A percentile compares a stretch with the other conserved stretches of the same genome.
phyloP scores from a whole-genome alignment of 2,888 invertebrate species.

The Gari tellinella region DNA sequence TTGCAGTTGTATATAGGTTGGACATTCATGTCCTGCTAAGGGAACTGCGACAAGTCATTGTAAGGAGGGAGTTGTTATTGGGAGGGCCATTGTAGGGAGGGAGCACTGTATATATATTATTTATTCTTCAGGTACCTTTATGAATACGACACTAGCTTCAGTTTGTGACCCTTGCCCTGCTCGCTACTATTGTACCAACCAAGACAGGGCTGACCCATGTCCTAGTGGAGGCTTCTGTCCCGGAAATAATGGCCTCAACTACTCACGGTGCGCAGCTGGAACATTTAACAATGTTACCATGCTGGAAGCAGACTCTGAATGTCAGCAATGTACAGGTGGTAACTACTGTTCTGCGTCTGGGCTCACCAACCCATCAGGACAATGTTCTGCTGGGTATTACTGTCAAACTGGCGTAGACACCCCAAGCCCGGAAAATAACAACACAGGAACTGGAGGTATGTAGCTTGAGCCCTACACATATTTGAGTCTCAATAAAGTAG shows the following conservation, averaged over 20 bases:
- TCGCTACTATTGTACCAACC: slow-evolving; percentile 81
- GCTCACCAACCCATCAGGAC: slow-evolving; percentile 64
- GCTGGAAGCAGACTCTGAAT: slow-evolving; percentile 67
- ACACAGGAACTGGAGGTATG: slow-evolving; percentile 82
- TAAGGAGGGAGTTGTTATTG: no score
- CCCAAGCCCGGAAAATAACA: slow-evolving; percentile 74
- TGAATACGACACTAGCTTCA: slow-evolving; percentile 80
- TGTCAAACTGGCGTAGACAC: slow-evolving; percentile 77
- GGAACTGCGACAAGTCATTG: no score
- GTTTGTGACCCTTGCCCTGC: slow-evolving; percentile 79
- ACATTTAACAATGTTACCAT: slow-evolving; percentile 76
- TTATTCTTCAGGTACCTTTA: slow-evolving; percentile 77
- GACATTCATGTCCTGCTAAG: no score
- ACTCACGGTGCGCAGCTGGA: slow-evolving; percentile 77
- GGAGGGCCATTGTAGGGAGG: no score
- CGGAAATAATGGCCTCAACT: slow-evolving; percentile 79
- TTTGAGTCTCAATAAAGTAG: no score
- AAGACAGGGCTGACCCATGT: slow-evolving; percentile 77
- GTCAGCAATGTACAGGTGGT: slow-evolving; percentile 76
- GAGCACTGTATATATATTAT: no score
- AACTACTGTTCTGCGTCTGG: slow-evolving; percentile 74
- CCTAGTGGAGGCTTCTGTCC: slow-evolving; percentile 80
- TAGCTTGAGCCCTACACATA: no score
- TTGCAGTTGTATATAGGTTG: no score
- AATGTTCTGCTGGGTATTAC: slow-evolving; percentile 75